Conservation (phyloP, 2,797 vertebrate species). For the Tachyglossus aculeatus region DNA sequence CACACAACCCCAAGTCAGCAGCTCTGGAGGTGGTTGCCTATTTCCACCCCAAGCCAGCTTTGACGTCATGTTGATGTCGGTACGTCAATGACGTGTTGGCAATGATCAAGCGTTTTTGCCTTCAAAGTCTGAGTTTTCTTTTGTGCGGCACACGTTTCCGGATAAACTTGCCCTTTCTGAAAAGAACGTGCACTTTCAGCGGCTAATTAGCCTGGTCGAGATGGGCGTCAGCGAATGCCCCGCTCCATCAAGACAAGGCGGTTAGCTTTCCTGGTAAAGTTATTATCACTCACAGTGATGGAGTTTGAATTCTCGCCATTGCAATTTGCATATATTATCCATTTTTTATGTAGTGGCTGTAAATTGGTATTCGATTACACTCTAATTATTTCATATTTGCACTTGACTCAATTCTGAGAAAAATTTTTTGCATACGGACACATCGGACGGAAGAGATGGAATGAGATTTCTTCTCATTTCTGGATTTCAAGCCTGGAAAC, state of each 20-base stretch:
- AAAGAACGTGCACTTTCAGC: accelerated
- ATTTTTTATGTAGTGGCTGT: too few relatives aligned
- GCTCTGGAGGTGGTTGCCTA: too few relatives aligned
- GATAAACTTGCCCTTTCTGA: not conserved
- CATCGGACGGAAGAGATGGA: too few relatives aligned
- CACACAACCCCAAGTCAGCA: too few relatives aligned
- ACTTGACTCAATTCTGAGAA: not conserved
- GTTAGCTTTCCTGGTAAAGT: not conserved
- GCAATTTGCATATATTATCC: not conserved
- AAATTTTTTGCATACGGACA: too few relatives aligned
- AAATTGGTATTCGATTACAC: not conserved
- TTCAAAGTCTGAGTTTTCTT: slow-evolving; percentile 45
- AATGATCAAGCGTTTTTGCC: slow-evolving; percentile 38
- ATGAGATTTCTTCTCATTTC: too few relatives aligned
- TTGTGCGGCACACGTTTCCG: not conserved
- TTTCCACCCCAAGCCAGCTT: slow-evolving; percentile 53
- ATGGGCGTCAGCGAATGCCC: not conserved
- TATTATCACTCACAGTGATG: not conserved
- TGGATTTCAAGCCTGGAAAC: too few relatives aligned
- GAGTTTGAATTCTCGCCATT: accelerated
- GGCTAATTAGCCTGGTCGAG: slow-evolving; percentile 8
- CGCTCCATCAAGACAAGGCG: not conserved
- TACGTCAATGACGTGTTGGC: slow-evolving; percentile 45
- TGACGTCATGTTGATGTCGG: slow-evolving; percentile 45
- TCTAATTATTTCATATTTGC: not conserved